Base-by-base conservation (phyloP, 30 jellyfish, hydroid and myxozoan species). In the Chironex yamaguchii region DNA sequence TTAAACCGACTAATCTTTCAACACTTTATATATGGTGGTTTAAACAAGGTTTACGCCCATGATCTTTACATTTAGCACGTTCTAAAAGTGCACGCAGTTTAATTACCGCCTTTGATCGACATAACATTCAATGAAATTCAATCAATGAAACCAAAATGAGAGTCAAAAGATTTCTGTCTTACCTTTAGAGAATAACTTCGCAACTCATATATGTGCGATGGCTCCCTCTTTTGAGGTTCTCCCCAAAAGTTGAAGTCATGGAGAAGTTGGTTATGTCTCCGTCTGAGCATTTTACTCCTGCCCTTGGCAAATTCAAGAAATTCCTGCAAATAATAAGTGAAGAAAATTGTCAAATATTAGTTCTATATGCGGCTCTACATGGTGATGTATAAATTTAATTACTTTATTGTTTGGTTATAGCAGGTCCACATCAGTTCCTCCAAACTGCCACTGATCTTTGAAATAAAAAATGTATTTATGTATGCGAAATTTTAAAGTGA, bases 71-170 rank as follows among this genome's bases (percentile, higher is more conserved):
- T n/a, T n/a, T n/a, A n/a, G n/a, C n/a, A n/a, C n/a, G n/a, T n/a
- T n/a, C n/a, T n/a, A n/a, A n/a, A n/a, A n/a, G n/a, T n/a, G n/a
- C n/a, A n/a, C n/a, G n/a, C n/a, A n/a, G n/a, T n/a, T n/a, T n/a
- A n/a, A n/a, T n/a, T n/a, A n/a, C n/a, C n/a, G n/a, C n/a, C n/a
- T n/a, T n/a, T n/a, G n/a, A n/a, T n/a, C n/a, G n/a, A n/a, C n/a
- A n/a, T n/a, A n/a, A 14, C 21, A 62, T 91, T 30, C 52, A 86
- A 96, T 96, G 87, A 42, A 86, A 86, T 64, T 92, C 87, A 9
- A 96, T 96, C 98, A 96, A 92, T 66, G 86, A 96, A 31, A 92
- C 87, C 96, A 92, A 48, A n/a, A 96, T 92, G 14, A 96, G 96
- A 53, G 98, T 95, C 98, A 86, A 67, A 17, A 86, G 62, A 67